Conservation (phyloP, 2,113 vertebrate genomes). For the Gorsachius goisagi region DNA sequence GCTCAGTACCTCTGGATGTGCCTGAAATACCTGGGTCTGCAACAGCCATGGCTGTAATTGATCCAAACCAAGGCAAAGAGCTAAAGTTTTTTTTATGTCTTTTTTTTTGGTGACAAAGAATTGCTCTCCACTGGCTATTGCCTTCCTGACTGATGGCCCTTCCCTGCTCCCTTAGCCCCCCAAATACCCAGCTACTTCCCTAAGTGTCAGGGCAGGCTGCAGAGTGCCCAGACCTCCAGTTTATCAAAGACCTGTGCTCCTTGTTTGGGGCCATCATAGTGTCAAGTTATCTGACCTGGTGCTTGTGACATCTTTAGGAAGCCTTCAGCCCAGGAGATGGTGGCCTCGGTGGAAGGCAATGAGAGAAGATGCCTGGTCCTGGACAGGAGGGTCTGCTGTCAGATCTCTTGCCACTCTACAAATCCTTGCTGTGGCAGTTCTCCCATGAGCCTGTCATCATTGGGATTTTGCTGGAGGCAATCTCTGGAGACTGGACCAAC, state of each 20-base stretch:
- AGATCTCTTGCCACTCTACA: background rate
- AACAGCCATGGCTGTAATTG: background rate
- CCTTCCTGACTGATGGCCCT: background rate
- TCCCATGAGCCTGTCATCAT: background rate
- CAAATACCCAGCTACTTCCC: background rate
- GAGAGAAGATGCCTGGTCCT: background rate
- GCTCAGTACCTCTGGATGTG: background rate
- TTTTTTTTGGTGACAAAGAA: background rate
- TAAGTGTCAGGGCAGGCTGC: background rate
- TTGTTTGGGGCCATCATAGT: background rate
- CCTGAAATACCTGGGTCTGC: background rate
- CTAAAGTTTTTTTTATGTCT: fast-evolving
- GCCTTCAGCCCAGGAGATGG: background rate
- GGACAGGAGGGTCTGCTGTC: background rate
- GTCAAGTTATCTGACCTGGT: background rate
- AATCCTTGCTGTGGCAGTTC: background rate
- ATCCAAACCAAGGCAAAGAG: background rate
- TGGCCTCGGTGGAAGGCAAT: background rate
- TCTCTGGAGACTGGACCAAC: background rate
- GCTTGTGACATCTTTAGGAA: background rate
- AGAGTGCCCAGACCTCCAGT: background rate
- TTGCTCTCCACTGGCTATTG: background rate
- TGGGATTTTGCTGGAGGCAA: background rate
- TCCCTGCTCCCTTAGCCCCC: background rate
- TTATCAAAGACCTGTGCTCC: background rate